Evolutionary conservation across 2,113 vertebrate species (phyloP).

Genomic region (Pteruthius melanotis): DNA sequence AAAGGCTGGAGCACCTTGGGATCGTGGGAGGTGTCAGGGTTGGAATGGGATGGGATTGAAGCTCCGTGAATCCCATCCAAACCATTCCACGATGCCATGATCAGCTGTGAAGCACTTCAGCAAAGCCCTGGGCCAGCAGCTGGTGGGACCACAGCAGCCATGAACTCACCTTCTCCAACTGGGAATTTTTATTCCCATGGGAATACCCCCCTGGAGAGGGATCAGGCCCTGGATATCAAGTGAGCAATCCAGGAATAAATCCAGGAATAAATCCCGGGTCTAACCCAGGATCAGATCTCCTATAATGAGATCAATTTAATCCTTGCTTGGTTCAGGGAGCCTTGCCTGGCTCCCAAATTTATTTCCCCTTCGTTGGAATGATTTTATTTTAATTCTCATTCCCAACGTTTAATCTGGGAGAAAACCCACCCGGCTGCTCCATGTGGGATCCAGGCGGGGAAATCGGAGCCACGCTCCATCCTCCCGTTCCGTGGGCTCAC

Average conservation of each 20-base stretch:
- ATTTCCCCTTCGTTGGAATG: background rate
- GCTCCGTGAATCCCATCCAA: background rate
- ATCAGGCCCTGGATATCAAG: background rate
- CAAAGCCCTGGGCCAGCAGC: background rate
- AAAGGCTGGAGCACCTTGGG: background rate
- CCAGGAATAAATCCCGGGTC: background rate
- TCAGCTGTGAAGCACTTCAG: background rate
- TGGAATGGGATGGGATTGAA: background rate
- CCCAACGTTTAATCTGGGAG: background rate
- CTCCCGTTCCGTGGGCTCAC: background rate
- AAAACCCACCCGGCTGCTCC: background rate
- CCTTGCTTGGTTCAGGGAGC: background rate
- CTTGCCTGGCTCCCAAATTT: background rate
- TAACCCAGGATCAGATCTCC: background rate
- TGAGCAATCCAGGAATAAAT: background rate
- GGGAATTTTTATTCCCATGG: background rate
- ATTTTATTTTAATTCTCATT: background rate
- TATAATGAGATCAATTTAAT: accelerated
- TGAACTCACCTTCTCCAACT: background rate
- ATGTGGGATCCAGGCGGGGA: background rate
- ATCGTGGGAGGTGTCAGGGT: accelerated
- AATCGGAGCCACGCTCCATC: background rate
- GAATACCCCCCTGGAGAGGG: background rate
- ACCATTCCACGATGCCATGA: background rate
- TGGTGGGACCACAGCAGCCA: background rate